Evolutionary conservation across 2,888 invertebrate species (phyloP).

Genomic region (Artemia sp.): DNA sequence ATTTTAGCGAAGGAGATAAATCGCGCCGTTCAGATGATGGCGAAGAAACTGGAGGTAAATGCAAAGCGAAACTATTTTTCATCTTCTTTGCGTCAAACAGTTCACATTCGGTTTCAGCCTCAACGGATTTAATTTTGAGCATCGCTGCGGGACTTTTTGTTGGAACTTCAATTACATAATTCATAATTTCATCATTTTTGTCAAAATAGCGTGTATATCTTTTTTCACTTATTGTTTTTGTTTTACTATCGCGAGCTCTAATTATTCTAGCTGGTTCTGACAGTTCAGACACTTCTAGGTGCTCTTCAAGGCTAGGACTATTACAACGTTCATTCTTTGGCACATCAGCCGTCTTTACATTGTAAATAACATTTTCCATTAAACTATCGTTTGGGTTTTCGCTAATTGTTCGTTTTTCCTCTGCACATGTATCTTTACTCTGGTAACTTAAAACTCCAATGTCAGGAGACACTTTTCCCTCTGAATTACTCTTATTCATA

Average conservation of each 20-base stretch:
- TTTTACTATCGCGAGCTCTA: no score
- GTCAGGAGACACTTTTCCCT: not conserved
- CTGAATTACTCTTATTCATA: not conserved
- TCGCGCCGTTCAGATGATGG: not conserved
- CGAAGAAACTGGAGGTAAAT: not conserved
- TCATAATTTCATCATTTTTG: not conserved
- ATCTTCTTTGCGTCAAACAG: not conserved
- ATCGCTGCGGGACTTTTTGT: not conserved
- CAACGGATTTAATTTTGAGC: not conserved
- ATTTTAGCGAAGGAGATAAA: not conserved
- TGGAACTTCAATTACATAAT: slow-evolving; percentile 6
- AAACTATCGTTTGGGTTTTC: not conserved
- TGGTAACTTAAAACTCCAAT: not conserved
- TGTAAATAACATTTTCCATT: no score
- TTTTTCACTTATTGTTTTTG: not conserved
- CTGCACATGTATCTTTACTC: no score
- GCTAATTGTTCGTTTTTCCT: not conserved
- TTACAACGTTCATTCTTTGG: no score
- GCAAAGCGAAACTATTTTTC: not conserved
- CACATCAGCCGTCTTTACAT: no score
- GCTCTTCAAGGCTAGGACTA: no score
- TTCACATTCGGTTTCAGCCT: not conserved
- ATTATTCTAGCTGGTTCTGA: no score
- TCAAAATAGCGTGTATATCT: slow-evolving; percentile 9
- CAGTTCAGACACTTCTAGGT: no score